These are phyloP conservation scores for Avahi laniger DNA, from an alignment of 2,797 vertebrate genomes.

Conservation along the genomic window DNA sequence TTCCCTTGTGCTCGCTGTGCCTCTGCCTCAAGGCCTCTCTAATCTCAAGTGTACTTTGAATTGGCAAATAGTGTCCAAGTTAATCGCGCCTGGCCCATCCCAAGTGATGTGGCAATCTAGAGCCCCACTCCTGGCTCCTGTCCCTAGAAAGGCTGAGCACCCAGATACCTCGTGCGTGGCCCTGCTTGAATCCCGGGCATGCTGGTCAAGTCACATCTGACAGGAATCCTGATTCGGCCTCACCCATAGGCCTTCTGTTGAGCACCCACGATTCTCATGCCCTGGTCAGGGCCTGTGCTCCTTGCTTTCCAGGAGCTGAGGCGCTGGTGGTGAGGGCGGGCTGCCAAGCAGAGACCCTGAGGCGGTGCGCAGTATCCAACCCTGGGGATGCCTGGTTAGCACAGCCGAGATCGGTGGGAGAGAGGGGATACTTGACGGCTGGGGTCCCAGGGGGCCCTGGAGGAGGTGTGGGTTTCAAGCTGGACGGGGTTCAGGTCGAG, in stretches of 20 bases:
- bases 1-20: background rate
- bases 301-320: background rate
- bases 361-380: background rate
- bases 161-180: background rate
- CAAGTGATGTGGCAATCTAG: background rate
- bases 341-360: background rate
- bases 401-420: background rate
- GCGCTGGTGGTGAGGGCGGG: background rate
- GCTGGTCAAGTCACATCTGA: background rate
- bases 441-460: background rate
- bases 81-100: background rate
- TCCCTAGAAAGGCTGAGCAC: background rate
- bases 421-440: background rate
- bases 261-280: background rate
- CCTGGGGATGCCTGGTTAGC: too few species aligned
- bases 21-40: background rate
- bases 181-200: background rate
- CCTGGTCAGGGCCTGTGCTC: background rate
- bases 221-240: background rate
- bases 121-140: background rate
- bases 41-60: slow-evolving; percentile 69
- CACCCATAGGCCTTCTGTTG: background rate
- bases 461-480: background rate
- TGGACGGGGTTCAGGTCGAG: background rate
- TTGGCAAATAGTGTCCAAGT: slow-evolving; percentile 41